Base-by-base conservation (phyloP, 2,113 vertebrate genomes). In the Urocynchramus pylzowi region DNA sequence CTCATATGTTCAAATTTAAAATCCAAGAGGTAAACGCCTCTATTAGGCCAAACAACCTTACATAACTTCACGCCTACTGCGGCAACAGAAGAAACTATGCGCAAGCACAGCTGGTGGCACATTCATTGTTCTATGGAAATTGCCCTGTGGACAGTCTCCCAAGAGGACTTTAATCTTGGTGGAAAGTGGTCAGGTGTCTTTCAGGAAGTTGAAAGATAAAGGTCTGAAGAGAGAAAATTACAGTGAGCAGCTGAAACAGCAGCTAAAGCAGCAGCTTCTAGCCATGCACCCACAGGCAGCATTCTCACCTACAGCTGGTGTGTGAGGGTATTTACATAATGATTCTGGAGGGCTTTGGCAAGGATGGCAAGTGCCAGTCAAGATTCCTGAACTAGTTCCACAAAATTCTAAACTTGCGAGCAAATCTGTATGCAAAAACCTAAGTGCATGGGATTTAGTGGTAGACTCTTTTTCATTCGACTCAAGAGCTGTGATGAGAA, bases 321-420 rank as follows among this genome's bases (percentile, higher is more conserved):
- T 93, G 42, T 7, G 45, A 73, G 27, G 44, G n/a, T 79, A 87
- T 87, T 83, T 76, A 83, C 10, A 0, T 39, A 73, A 87, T 24
- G 18, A 26, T 52, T 82, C 82, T 71, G 44, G 56, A 91, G 52
- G 56, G 49, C 65, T 90, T 37, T 79, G 65, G 75, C 45, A 93
- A 45, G 41, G 20, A 49, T 19, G 22, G 41, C 49, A 73, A 94
- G n/a, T 33, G 3, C 23, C 17, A 85, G 41, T n/a, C 70, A 75
- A 67, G 84, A 84, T 85, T 87, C 44, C 82, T 90, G 74, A 94
- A 85, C 52, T 41, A 85, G 49, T 82, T 94, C 37, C 52, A 60
- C 88, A 81, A 68, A 93, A 74, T 87, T 71, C 78, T 87, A 49
- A 82, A 64, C 87, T 39, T 44, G 23, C 13, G 10, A 96, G 61